Evolutionary conservation across 2,797 vertebrate species (phyloP).

Genomic region (Sebastes matsubarae): DNA sequence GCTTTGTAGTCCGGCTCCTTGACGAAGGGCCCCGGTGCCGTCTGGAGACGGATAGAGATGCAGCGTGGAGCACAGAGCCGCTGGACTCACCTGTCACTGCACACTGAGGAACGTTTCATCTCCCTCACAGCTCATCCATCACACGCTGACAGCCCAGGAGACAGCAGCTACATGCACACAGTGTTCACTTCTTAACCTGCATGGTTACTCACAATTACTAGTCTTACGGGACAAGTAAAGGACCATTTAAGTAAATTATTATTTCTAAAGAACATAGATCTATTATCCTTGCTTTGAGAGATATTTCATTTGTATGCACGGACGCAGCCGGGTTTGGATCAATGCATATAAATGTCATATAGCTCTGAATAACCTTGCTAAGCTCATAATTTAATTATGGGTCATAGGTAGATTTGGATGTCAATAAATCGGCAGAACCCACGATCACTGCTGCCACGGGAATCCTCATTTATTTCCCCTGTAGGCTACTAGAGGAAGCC

Average conservation of each 20-base stretch:
- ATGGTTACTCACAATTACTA: neutral
- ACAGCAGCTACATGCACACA: conserved; percentile 41
- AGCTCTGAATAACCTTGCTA: conserved; percentile 38
- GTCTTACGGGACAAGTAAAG: neutral
- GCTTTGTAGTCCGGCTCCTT: conserved; percentile 40
- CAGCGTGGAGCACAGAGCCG: conserved; percentile 18
- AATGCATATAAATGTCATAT: conserved; percentile 16
- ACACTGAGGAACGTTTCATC: conserved; percentile 71
- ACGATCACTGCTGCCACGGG: neutral
- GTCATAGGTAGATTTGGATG: conserved; percentile 45
- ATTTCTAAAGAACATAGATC: neutral
- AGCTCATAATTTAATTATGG: conserved; percentile 49
- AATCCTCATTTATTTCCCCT: conserved; percentile 38
- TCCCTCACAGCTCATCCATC: conserved; percentile 67
- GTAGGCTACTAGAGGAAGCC: conserved; percentile 35
- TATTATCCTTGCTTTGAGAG: neutral
- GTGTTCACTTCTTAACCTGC: conserved; percentile 27
- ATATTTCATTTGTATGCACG: neutral
- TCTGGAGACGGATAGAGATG: conserved; percentile 30
- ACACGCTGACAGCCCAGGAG: conserved; percentile 54
- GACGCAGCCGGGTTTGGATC: conserved; percentile 11
- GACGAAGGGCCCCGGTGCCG: conserved; percentile 18
- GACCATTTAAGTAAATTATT: neutral
- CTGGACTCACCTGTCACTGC: conserved; percentile 61
- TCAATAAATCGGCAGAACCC: conserved; percentile 24